phyloP scores from a whole-genome alignment of 2,113 vertebrate genomes.

The Oncorhynchus keta region DNA sequence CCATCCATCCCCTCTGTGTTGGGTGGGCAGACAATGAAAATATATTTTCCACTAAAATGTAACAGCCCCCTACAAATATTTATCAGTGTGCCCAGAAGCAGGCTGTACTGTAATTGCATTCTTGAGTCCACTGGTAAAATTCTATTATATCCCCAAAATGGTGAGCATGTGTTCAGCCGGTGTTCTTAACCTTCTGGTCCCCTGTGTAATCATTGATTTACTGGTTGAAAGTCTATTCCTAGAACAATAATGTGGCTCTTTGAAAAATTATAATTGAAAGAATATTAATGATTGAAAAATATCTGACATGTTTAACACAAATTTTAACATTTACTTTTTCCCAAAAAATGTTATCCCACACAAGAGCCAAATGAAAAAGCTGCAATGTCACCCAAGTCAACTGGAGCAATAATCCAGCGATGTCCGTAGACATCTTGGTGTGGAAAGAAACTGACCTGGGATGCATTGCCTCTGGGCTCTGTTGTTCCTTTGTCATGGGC shows the following conservation, averaged over 20 bases:
- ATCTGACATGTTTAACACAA: background rate
- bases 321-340: background rate
- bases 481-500: conserved; percentile 44
- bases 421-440: conserved; percentile 41
- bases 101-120: conserved; percentile 1
- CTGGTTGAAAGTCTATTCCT: background rate
- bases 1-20: background rate
- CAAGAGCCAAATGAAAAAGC: background rate
- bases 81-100: background rate
- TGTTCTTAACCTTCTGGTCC: background rate
- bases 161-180: background rate
- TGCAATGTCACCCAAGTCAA: background rate
- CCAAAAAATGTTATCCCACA: background rate
- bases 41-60: background rate
- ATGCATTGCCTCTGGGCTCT: conserved; percentile 29
- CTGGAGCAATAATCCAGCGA: conserved; percentile 13
- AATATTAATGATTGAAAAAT: background rate
- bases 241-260: conserved; percentile 9
- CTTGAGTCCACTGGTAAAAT: conserved; percentile 14
- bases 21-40: conserved; percentile 17
- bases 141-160: background rate
- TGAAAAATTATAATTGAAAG: background rate
- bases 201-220: conserved; percentile 1
- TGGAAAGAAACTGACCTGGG: conserved; percentile 47
- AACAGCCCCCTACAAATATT: background rate